Conservation (phyloP, 2,888 invertebrate genomes). For the Gastrophysa polygoni region DNA sequence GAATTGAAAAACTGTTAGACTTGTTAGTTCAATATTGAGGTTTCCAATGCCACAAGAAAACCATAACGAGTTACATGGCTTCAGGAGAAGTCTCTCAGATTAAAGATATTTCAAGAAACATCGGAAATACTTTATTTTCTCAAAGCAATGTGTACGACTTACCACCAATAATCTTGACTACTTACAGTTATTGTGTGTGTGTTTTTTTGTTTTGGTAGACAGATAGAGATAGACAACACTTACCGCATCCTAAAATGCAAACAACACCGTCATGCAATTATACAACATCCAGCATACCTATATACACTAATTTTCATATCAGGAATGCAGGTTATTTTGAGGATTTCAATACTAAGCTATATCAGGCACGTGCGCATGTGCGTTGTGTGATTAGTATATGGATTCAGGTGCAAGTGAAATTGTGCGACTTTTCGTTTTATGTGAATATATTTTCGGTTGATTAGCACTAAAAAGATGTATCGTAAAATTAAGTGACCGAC, state of each 20-base stretch:
- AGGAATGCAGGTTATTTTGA: slow-evolving; percentile 18
- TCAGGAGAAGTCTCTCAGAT: not conserved
- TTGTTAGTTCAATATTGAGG: too few species aligned
- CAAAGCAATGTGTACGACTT: slow-evolving; percentile 25
- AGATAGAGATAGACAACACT: slow-evolving; percentile 50
- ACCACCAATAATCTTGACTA: slow-evolving; percentile 45
- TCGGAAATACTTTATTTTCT: not conserved
- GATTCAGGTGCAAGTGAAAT: slow-evolving; percentile 15
- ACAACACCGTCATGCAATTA: slow-evolving; percentile 56
- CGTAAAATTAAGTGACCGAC: too few species aligned
- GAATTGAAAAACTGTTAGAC: too few species aligned
- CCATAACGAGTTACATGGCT: not conserved
- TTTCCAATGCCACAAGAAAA: too few species aligned
- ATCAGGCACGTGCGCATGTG: not conserved
- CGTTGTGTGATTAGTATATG: slow-evolving; percentile 6
- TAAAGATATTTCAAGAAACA: too few species aligned
- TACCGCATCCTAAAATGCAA: slow-evolving; percentile 61
- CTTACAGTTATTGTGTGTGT: slow-evolving; percentile 49
- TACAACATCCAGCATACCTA: slow-evolving; percentile 43
- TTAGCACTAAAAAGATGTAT: too few species aligned
- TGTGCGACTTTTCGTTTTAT: slow-evolving; percentile 10
- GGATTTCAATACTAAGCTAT: slow-evolving; percentile 1
- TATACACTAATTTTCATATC: slow-evolving; percentile 17
- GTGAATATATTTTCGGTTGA: too few species aligned
- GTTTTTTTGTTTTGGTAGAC: slow-evolving; percentile 25